These are phyloP conservation scores for Ceriagrion tenellum DNA, from an alignment of 2,888 invertebrate species.

Conservation along the genomic window DNA sequence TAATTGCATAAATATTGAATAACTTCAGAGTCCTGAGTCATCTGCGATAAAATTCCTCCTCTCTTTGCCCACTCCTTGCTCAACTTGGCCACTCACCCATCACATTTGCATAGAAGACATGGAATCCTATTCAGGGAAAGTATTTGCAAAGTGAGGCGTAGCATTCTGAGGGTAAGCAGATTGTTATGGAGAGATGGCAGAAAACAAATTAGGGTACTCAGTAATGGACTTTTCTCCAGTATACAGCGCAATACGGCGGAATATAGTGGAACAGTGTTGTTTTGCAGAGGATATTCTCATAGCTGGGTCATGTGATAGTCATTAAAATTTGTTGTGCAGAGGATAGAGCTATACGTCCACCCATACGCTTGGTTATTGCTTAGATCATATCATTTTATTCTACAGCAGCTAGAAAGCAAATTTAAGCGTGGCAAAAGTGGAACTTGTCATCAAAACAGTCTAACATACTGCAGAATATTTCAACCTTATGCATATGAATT, in stretches of 20 bases:
- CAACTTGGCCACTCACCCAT: background rate
- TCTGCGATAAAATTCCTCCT: background rate
- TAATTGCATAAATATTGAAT: conserved; percentile 22
- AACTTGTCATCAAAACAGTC: no score
- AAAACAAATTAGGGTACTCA: background rate
- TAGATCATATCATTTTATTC: no score
- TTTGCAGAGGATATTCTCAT: background rate
- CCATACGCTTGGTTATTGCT: no score
- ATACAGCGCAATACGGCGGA: background rate
- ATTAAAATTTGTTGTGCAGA: no score
- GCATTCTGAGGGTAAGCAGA: background rate
- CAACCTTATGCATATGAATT: no score
- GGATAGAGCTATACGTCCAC: no score
- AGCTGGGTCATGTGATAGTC: no score
- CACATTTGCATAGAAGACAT: background rate
- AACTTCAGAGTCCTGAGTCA: background rate
- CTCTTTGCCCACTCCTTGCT: background rate
- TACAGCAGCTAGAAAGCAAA: no score
- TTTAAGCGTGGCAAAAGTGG: no score
- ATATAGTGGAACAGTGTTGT: background rate
- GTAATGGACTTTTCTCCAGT: background rate
- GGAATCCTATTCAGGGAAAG: background rate
- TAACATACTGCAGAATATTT: no score
- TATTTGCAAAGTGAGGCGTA: background rate
- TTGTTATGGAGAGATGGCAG: background rate